Conservation (phyloP, 2,888 invertebrate genomes). For the Plusia festucae region DNA sequence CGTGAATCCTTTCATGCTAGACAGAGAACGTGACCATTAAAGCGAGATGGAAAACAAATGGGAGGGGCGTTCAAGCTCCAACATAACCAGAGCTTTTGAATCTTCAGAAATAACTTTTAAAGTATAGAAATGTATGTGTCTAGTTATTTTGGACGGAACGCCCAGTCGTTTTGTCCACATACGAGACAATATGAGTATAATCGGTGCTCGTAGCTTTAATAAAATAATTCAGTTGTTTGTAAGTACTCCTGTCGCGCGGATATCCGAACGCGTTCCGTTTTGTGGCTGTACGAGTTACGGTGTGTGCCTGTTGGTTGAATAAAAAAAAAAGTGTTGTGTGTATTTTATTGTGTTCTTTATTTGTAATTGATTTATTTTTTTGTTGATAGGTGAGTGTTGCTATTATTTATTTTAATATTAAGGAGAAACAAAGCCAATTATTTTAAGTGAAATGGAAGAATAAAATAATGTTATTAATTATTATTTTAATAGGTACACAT, state of each 20-base stretch:
- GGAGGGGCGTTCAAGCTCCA: slow-evolving; percentile 70
- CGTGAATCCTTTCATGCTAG: slow-evolving; percentile 63
- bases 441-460: too few relatives aligned
- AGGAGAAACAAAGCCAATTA: too few relatives aligned
- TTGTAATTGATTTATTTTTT: slow-evolving; percentile 16
- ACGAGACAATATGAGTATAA: slow-evolving; percentile 82
- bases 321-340: slow-evolving; percentile 52
- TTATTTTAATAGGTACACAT: too few relatives aligned
- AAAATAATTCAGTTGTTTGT: slow-evolving; percentile 86
- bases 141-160: slow-evolving; percentile 61
- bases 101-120: slow-evolving; percentile 20
- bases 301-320: slow-evolving; percentile 42
- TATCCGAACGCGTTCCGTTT: slow-evolving; percentile 62
- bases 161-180: slow-evolving; percentile 80
- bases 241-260: slow-evolving; percentile 63
- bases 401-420: neutral
- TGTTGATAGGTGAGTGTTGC: slow-evolving; percentile 34
- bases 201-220: slow-evolving; percentile 79
- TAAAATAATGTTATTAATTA: too few relatives aligned
- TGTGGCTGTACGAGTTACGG: slow-evolving; percentile 47
- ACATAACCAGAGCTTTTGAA: slow-evolving; percentile 30
- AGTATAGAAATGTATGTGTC: slow-evolving; percentile 39
- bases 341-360: slow-evolving; percentile 43
- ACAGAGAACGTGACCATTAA: slow-evolving; percentile 57
- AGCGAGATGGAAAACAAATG: slow-evolving; percentile 63